phyloP scores from a whole-genome alignment of 2,888 invertebrate species.

The Chaetogeoica ovagalla region DNA sequence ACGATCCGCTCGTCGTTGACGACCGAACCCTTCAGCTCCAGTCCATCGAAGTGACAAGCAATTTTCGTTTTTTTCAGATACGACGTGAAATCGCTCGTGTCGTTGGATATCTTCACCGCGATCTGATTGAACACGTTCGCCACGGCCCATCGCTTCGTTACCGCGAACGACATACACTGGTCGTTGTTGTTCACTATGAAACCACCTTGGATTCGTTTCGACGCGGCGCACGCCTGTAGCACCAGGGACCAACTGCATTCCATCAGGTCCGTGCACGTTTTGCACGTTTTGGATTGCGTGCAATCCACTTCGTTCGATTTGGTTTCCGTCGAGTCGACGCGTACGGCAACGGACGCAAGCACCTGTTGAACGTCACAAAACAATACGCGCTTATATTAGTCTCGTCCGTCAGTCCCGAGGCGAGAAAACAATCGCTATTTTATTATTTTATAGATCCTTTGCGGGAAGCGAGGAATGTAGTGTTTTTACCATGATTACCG shows the following conservation, averaged over 20 bases:
- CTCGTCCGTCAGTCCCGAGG: too few relatives aligned
- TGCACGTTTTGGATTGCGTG: neutral
- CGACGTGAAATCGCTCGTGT: neutral
- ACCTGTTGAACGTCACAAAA: too few relatives aligned
- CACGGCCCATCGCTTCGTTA: too few relatives aligned
- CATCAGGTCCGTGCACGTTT: neutral
- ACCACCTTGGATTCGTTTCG: neutral
- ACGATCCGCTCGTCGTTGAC: neutral
- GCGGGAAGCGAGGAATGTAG: too few relatives aligned
- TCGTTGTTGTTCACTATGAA: neutral
- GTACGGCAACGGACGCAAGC: too few relatives aligned
- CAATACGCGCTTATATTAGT: too few relatives aligned
- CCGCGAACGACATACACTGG: neutral
- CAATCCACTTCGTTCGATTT: neutral
- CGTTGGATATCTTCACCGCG: neutral
- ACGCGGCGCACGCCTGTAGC: neutral
- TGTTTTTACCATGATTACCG: too few relatives aligned
- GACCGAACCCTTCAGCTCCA: neutral
- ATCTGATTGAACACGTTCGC: neutral
- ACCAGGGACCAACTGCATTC: slow-evolving; percentile 9
- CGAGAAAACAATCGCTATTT: too few relatives aligned
- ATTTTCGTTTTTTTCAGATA: neutral
- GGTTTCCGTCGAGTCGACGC: neutral
- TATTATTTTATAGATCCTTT: too few relatives aligned
- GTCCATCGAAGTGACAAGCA: neutral